Evolutionary conservation across 2,888 invertebrate genomes (phyloP), one percentile per base, ranked within the genome.

Genomic region (Polyommatus icarus): DNA sequence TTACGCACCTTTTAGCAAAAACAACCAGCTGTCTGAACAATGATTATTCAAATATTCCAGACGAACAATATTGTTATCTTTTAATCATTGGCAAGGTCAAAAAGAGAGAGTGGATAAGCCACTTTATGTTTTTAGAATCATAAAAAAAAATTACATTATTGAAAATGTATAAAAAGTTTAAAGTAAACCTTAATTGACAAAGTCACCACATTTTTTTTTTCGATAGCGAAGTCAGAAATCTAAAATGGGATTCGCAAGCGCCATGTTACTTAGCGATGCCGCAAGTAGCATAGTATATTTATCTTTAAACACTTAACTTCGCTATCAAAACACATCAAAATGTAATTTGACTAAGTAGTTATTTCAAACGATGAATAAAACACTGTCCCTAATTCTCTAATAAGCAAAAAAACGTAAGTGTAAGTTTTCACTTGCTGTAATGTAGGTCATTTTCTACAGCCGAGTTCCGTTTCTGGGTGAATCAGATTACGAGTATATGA

Each of bases 391-490:
- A 61, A 61, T 61, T 24, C 10, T 61, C 4, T 61, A 24, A 24
- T 72, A 54, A 75, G 54, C 50, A 29, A 50, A 54, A 75, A 75
- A 24, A 50, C 54, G 50, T 54, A 20, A 20, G 73, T 73, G 46
- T 71, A 71, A 71, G 71, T 75, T 75, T 75, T 75, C 75, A 75
- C 75, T 75, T 75, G n/a, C 7, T 6, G 50, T 15, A 80, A 84
- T 82, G 83, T 84, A 79, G 83, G 82, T 80, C 83, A 81, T 83
- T 80, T 79, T 78, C 82, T 81, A 81, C 81, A 80, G 80, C 80
- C 81, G 76, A 82, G 83, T 81, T 83, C 83, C 82, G 83, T 82
- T 81, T 79, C 79, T 81, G 80, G 50, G 80, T 82, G 81, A 82
- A 83, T 83, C 83, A 79, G 82, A 82, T 83, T 83, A n/a, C n/a